Percentiles rank a stretch among this genome's conserved stretches.
These are phyloP conservation scores for Eulemur macaco DNA, from an alignment of 2,113 vertebrate genomes.

Conservation along the genomic window DNA sequence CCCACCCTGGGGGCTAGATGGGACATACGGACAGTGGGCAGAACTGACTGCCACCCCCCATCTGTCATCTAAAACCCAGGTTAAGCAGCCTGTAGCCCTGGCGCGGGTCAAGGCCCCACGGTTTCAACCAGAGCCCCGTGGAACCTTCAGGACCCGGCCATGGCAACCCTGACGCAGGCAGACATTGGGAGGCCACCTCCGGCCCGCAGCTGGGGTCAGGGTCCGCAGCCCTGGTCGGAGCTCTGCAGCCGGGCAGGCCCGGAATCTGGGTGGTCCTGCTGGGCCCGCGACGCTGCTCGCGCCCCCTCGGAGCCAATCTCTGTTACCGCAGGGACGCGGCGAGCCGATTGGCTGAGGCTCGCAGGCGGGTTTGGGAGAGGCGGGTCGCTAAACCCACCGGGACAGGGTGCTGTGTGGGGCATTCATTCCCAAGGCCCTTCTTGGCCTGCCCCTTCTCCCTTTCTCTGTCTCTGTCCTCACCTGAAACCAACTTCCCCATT, in stretches of 20 bases:
- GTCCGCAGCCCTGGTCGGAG: too few species aligned
- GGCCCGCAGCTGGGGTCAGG: too few species aligned
- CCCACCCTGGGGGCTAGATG: not conserved
- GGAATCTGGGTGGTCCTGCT: not conserved
- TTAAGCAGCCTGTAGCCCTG: not conserved
- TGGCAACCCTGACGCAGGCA: not conserved
- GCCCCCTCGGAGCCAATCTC: not conserved
- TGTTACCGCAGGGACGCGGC: not conserved
- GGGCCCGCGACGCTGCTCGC: not conserved
- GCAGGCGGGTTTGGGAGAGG: not conserved
- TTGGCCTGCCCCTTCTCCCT: not conserved
- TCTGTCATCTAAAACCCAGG: not conserved
- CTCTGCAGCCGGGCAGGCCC: not conserved
- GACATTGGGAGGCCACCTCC: not conserved
- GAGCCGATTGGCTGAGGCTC: not conserved
- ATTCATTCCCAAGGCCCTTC: not conserved
- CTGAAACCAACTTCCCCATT: not conserved
- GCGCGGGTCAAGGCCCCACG: not conserved
- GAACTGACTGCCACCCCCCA: not conserved
- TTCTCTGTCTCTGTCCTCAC: not conserved
- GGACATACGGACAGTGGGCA: not conserved
- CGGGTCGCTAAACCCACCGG: not conserved
- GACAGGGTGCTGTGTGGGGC: not conserved
- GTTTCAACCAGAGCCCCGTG: not conserved
- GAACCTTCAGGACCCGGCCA: not conserved